A percentile compares a stretch with the other conserved stretches of the same genome.
phyloP scores from a whole-genome alignment of 2,113 vertebrate genomes.

The Pluvianellus socialis region DNA sequence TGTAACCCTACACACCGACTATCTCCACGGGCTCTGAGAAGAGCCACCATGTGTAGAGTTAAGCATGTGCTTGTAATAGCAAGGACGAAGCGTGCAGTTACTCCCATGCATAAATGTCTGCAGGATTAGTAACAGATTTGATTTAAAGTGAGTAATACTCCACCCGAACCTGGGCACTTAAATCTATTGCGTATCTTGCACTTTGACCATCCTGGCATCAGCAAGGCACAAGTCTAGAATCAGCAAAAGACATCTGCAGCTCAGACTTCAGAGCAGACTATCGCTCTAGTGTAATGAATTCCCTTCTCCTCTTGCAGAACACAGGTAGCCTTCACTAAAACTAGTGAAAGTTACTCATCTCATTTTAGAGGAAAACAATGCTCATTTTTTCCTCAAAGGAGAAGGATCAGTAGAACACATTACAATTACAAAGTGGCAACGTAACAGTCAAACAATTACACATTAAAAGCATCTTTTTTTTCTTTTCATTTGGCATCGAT shows the following conservation, averaged over 20 bases:
- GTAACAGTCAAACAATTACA: conserved; percentile 43
- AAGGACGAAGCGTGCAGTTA: not conserved
- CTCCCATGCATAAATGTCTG: not conserved
- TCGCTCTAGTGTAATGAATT: not conserved
- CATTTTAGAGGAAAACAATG: not conserved
- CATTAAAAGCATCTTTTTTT: not conserved
- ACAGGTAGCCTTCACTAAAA: not conserved
- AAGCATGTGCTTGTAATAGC: not conserved
- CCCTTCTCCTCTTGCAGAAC: conserved; percentile 14
- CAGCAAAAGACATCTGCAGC: conserved; percentile 26
- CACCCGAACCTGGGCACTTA: not conserved
- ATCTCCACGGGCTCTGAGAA: not conserved
- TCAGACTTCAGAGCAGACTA: conserved; percentile 33
- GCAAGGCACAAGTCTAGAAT: conserved; percentile 30
- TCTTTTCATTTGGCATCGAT: conserved; percentile 35
- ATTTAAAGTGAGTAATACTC: not conserved
- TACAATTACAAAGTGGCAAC: conserved; percentile 63
- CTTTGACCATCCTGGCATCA: not conserved
- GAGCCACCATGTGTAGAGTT: not conserved
- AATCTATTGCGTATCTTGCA: not conserved
- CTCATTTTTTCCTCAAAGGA: conserved; percentile 29
- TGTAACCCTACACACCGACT: not conserved
- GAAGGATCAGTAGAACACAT: conserved; percentile 58
- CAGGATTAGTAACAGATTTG: not conserved
- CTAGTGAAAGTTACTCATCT: not conserved